These are phyloP conservation scores for Acronicta psi DNA, from an alignment of 2,888 invertebrate genomes.

Conservation along the genomic window DNA sequence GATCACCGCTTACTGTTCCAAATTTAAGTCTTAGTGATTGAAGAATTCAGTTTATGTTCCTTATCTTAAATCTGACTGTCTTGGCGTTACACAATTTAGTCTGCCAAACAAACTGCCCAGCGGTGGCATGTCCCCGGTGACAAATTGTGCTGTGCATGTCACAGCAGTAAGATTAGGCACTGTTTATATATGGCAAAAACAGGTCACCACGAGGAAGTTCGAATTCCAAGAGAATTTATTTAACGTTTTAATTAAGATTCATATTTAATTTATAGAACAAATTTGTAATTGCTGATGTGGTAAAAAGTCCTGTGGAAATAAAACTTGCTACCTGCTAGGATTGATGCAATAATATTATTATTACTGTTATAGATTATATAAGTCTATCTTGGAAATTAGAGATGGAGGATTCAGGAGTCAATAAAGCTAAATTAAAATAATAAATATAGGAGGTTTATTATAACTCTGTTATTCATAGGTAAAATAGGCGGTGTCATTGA, in stretches of 20 bases:
- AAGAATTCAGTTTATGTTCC: conserved; percentile 4
- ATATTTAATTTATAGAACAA: conserved; percentile 11
- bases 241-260: conserved; percentile 40
- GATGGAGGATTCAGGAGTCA: no score
- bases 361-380: no score
- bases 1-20: no score
- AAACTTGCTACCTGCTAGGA: no score
- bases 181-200: conserved; percentile 50
- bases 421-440: no score
- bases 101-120: conserved; percentile 37
- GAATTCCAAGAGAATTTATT: conserved; percentile 28
- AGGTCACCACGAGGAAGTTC: conserved; percentile 46
- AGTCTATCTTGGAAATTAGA: no score
- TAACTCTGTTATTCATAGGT: no score
- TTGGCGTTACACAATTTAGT: conserved; percentile 42
- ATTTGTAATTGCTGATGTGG: not conserved
- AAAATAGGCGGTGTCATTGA: no score
- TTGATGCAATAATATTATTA: no score
- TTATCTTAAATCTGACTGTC: conserved; percentile 23
- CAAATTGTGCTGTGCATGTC: conserved; percentile 40
- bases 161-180: conserved; percentile 40
- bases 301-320: no score
- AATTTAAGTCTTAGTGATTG: not conserved
- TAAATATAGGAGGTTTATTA: no score
- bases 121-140: conserved; percentile 28